A percentile compares a stretch with the other conserved stretches of the same genome.
Evolutionary conservation across 2,113 vertebrate genomes (phyloP).

Genomic region (Calidris pygmaea): DNA sequence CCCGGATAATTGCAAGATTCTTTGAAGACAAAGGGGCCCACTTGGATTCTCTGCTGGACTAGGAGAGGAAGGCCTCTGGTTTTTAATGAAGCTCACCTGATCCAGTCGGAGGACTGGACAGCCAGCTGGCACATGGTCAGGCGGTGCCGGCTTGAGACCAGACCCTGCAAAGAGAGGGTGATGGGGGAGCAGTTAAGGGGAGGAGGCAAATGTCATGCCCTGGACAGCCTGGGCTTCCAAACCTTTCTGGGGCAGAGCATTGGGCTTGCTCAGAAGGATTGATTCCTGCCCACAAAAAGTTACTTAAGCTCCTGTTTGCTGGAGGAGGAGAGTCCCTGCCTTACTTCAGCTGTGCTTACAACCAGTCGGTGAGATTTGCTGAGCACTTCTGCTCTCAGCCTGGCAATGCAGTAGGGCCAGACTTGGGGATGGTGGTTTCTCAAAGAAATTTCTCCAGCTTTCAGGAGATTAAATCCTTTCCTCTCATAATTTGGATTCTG

Average conservation of each 20-base stretch:
- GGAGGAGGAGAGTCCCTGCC: background rate
- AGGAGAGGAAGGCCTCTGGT: background rate
- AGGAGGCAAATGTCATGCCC: background rate
- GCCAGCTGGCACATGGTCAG: conserved; percentile 98
- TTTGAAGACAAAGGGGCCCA: background rate
- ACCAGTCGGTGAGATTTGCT: background rate
- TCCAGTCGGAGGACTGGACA: conserved; percentile 96
- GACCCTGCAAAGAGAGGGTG: conserved; percentile 76
- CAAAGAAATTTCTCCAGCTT: background rate
- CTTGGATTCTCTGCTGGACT: background rate
- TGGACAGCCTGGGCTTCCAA: background rate
- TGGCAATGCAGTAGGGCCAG: background rate
- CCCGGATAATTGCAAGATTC: background rate
- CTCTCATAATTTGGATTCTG: background rate
- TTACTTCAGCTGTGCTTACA: accelerated
- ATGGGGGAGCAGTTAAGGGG: background rate
- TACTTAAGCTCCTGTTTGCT: background rate
- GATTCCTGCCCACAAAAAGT: background rate
- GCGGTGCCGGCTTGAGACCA: conserved; percentile 93
- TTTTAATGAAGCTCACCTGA: conserved; percentile 81
- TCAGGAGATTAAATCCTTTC: background rate
- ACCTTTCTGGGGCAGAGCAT: background rate
- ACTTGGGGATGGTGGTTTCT: background rate
- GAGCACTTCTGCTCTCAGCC: background rate
- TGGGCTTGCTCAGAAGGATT: background rate